phyloP scores from a whole-genome alignment of 2,888 invertebrate species.

The Mystacides longicornis region DNA sequence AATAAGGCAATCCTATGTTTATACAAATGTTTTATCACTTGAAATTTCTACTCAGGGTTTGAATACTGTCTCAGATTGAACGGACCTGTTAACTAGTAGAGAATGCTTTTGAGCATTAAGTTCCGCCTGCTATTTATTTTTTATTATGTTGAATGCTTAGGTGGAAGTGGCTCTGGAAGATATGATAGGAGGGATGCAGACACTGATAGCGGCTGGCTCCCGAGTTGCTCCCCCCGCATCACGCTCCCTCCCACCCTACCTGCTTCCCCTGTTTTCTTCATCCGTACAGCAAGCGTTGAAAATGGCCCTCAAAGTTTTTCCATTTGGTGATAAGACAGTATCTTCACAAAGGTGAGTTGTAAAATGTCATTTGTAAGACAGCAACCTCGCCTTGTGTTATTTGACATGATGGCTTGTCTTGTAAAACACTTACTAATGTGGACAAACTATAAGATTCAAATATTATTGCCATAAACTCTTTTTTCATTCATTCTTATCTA shows the following conservation, averaged over 20 bases:
- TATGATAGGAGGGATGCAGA: slow-evolving; percentile 37
- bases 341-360: neutral
- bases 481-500: no score
- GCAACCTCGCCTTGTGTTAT: no score
- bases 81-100: neutral
- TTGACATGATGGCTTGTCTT: no score
- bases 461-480: no score
- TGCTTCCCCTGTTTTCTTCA: slow-evolving; percentile 33
- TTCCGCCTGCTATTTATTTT: neutral
- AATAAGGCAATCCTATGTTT: no score
- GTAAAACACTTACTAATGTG: no score
- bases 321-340: slow-evolving; percentile 17
- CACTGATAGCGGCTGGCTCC: slow-evolving; percentile 40
- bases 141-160: slow-evolving; percentile 28
- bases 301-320: slow-evolving; percentile 29
- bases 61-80: no score
- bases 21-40: no score
- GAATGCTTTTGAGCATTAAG: neutral
- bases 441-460: no score
- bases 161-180: slow-evolving; percentile 40
- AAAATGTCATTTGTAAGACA: no score
- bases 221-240: slow-evolving; percentile 37
- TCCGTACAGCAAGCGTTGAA: slow-evolving; percentile 33
- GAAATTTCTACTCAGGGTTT: no score
- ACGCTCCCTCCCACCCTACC: slow-evolving; percentile 33